Base-by-base conservation (phyloP, 2,888 invertebrate genomes). In the Clostera curtula region DNA sequence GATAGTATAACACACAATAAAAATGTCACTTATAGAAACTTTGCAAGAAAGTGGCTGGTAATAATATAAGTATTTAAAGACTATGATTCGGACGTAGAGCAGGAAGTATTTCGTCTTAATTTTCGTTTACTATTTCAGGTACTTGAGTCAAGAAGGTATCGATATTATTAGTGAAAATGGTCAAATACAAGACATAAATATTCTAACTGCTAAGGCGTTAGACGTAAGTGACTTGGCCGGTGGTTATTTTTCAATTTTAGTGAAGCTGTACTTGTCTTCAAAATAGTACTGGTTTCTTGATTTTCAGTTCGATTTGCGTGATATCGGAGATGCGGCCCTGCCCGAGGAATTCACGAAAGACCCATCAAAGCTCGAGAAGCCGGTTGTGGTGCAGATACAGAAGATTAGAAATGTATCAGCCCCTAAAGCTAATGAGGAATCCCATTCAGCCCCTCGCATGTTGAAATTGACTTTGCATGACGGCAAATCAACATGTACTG, bases 351-450 rank as follows among this genome's bases (percentile, higher is more conserved):
- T 90, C 29, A 75, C 84, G 31, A 90, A 90, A 59, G 86, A 86
- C 24, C 77, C 82, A 11, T 49, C 71, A 15, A 85, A 82, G 40
- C 57, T 88, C 24, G 73, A 83, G 29, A 85, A 80, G 9, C 75
- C 84, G n/a, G 80, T 95, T 40, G 90, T 97, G 17, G 83, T 97
- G 21, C 97, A 97, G 86, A 89, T 97, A 49, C 92, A 92, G 64
- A 95, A 95, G 74, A 85, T 96, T 24, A 87, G 94, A 7, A 96
- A 97, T 79, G 89, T 96, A 22, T 88, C 95, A 6, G 95, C 95
- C 14, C 96, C 97, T 3, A 97, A 96, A 76, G 90, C 90, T 7
- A 94, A 95, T 66, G 95, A 96, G 69, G 93, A 95, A 40, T 93
- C 93, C 4, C 88, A 87, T 38, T 85, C 87, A 34, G 93, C 94